Conservation (phyloP, 2,797 vertebrate species). For the Champsocephalus esox region DNA sequence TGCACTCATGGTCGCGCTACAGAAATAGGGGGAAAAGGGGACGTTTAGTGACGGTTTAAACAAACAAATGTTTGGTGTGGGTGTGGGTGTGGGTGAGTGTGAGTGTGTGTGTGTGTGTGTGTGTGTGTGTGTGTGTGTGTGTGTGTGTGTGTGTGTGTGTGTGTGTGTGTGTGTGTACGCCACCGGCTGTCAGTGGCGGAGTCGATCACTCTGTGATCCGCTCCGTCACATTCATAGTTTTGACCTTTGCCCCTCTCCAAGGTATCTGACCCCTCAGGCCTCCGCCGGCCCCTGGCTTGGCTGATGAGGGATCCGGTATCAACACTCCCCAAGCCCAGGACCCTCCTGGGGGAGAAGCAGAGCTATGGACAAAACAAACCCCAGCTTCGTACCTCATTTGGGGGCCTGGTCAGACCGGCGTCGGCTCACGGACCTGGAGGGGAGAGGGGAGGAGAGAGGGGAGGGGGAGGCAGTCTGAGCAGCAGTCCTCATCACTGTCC, state of each 20-base stretch:
- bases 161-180: no score
- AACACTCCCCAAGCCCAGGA: constrained; percentile 88
- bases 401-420: constrained; percentile 75
- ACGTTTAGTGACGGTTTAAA: no score
- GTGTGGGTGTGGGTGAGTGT: no score
- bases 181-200: no score
- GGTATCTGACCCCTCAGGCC: constrained; percentile 84
- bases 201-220: no score
- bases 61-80: no score
- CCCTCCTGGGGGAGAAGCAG: constrained; percentile 70
- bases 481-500: constrained; percentile 76
- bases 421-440: constrained; percentile 69
- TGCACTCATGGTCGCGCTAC: no score
- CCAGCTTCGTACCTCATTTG: constrained; percentile 60
- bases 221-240: no score
- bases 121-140: no score
- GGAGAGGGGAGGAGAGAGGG: constrained; percentile 45
- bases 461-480: constrained; percentile 64
- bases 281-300: constrained; percentile 75
- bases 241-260: constrained; percentile 1
- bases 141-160: no score
- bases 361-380: constrained; percentile 69
- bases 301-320: constrained; percentile 86
- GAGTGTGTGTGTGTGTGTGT: no score
- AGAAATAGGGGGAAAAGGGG: no score